Conservation (phyloP, 1,140 invertebrate genomes). For the Drosophila teissieri region DNA sequence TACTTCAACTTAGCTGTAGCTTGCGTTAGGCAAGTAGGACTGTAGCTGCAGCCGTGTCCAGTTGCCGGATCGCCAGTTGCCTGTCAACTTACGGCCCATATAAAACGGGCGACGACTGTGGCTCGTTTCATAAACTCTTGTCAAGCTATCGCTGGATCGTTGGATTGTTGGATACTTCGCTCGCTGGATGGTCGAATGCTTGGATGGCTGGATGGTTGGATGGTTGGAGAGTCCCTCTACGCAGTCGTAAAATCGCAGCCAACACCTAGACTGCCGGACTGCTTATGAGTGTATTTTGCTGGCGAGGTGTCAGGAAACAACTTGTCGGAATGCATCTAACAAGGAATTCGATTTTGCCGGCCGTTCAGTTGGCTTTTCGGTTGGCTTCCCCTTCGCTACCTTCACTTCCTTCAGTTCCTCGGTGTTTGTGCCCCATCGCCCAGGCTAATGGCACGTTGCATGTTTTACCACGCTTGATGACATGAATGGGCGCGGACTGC, state of each 20-base stretch:
- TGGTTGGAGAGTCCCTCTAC: slow-evolving; percentile 16
- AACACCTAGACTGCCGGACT: slow-evolving; percentile 66
- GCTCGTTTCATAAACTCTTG: slow-evolving; percentile 83
- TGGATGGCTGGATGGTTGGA: slow-evolving; percentile 22
- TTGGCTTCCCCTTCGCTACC: slow-evolving; percentile 7
- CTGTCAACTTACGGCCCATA: slow-evolving; percentile 74
- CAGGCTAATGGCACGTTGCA: slow-evolving; percentile 83
- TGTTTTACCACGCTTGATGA: slow-evolving; percentile 84
- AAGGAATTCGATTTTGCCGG: slow-evolving; percentile 84
- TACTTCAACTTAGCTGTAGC: not conserved
- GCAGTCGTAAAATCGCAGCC: slow-evolving; percentile 72
- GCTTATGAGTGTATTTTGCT: slow-evolving; percentile 80
- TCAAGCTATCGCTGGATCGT: slow-evolving; percentile 69
- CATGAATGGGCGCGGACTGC: slow-evolving; percentile 83
- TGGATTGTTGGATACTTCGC: slow-evolving; percentile 22
- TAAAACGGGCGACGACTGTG: slow-evolving; percentile 66
- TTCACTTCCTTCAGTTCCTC: not conserved
- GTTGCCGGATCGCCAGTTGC: slow-evolving; percentile 39
- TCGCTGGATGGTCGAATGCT: slow-evolving; percentile 23
- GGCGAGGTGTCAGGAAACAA: slow-evolving; percentile 83
- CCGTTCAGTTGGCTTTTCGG: slow-evolving; percentile 53
- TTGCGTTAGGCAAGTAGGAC: not conserved
- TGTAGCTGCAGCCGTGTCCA: slow-evolving; percentile 29
- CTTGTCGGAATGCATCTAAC: slow-evolving; percentile 84
- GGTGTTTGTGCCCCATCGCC: slow-evolving; percentile 34